Evolutionary conservation across 2,113 vertebrate species (phyloP), one percentile per base, ranked within the genome.

Genomic region (Sakesphorus luctuosus): DNA sequence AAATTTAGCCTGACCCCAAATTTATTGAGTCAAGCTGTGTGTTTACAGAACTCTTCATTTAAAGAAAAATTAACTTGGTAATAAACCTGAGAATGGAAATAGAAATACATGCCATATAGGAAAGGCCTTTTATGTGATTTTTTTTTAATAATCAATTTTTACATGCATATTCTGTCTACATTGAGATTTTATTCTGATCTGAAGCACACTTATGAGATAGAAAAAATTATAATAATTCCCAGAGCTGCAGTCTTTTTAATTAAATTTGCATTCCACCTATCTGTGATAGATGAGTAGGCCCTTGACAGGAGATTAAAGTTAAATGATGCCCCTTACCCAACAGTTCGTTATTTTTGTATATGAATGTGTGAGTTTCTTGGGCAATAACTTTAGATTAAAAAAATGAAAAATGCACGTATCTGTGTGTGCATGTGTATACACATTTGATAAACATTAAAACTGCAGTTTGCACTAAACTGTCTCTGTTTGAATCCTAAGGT

Each of bases 201-300:
- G 66, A 92, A 91, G 12, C 55, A 53, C 49, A 73, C 11, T 89
- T 96, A 31, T 15, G 67, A 77, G 59, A 52, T 83, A 84, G 59
- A 85, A 91, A n/a, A 78, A 77, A 66, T 83, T 0, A 77, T 91
- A 89, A 78, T 91, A 74, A 87, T 89, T 77, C 93, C 76, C 86
- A 89, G 67, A 89, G 66, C 75, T 90, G n/a, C 55, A 78, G 33
- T 79, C 55, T 87, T 93, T 73, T 97, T 81, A 93, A 96, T 95
- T 97, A 96, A 91, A 78, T 94, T 92, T 96, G 33, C 79, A 88
- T 96, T 78, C 40, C 38, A 91, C 90, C 75, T 87, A 47, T 79
- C 56, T 13, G 4, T 87, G 79, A 96, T 84, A 67, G 68, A 94
- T 94, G 66, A 61, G 36, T 46, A 95, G 53, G 43, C 63, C 85